A percentile compares a stretch with the other conserved stretches of the same genome.
These are phyloP conservation scores for Phocoena sinus DNA, from an alignment of 2,113 vertebrate genomes.

Conservation along the genomic window DNA sequence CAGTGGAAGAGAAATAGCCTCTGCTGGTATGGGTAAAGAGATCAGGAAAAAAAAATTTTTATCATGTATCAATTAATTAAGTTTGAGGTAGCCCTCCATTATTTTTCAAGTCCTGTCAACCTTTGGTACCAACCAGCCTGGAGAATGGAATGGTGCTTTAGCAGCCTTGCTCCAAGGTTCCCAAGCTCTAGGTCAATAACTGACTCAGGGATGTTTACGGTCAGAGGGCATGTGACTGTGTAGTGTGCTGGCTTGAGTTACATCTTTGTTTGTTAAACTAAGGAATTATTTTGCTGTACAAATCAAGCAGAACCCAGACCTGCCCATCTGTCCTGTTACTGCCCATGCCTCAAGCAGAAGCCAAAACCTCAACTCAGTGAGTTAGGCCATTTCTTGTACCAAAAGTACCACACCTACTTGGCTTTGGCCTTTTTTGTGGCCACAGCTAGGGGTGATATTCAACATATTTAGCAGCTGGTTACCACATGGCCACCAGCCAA, in stretches of 20 bases:
- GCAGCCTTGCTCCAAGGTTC: background rate
- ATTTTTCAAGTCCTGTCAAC: background rate
- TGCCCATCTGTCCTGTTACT: background rate
- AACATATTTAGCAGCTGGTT: constrained; percentile 64
- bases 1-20: background rate
- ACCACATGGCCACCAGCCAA: background rate
- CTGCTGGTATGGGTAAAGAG: background rate
- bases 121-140: background rate
- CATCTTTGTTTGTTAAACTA: constrained; percentile 29
- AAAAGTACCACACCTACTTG: constrained; percentile 24
- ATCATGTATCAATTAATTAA: background rate
- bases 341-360: constrained; percentile 9
- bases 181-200: background rate
- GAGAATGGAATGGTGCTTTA: background rate
- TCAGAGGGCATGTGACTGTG: background rate
- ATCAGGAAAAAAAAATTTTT: background rate
- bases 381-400: constrained; percentile 34
- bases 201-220: background rate
- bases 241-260: background rate
- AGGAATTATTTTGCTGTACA: constrained; percentile 41
- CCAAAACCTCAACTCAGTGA: constrained; percentile 39
- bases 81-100: background rate
- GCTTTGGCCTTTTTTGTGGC: constrained; percentile 33
- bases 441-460: constrained; percentile 38
- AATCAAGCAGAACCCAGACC: constrained; percentile 26